Conservation (phyloP, 1,140 invertebrate species). For the Pseudachorutes palmiensis region DNA sequence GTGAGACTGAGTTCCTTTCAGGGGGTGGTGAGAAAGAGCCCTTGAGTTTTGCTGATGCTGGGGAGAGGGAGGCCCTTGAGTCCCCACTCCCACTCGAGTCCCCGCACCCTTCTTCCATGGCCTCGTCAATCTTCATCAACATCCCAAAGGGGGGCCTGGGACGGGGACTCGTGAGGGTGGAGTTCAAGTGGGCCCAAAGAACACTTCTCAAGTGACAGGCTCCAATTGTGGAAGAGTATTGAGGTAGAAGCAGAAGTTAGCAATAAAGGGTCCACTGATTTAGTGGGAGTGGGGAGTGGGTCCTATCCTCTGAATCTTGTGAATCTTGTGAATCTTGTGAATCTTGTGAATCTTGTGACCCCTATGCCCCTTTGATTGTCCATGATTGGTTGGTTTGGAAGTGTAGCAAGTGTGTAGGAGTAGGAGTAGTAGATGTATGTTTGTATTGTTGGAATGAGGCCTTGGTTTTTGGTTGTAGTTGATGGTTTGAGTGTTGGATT, state of each 20-base stretch:
- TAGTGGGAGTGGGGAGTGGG: constrained; percentile 12
- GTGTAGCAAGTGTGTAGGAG: neutral
- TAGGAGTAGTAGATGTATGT: neutral
- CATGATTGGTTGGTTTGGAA: neutral
- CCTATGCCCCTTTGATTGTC: neutral
- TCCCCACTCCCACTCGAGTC: constrained; percentile 37
- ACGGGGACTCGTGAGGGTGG: no score
- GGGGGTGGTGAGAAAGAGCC: constrained; percentile 34
- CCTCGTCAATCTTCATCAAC: constrained; percentile 39
- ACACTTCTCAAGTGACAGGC: constrained; percentile 33
- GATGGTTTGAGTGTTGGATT: neutral
- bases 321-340: neutral
- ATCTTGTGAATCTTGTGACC: neutral
- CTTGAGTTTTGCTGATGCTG: constrained; percentile 28
- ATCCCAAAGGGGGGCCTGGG: no score
- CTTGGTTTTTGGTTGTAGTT: neutral
- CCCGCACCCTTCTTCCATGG: constrained; percentile 37
- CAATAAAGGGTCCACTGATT: constrained; percentile 4
- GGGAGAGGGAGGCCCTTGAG: constrained; percentile 35
- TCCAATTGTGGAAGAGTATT: constrained; percentile 26
- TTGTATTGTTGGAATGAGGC: neutral
- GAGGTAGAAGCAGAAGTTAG: constrained; percentile 1
- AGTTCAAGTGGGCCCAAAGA: constrained; percentile 34
- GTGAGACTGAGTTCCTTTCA: constrained; percentile 27
- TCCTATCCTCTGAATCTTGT: neutral